These are phyloP conservation scores for Xanthorhoe spadicearia DNA, from an alignment of 2,888 invertebrate species.

Conservation along the genomic window DNA sequence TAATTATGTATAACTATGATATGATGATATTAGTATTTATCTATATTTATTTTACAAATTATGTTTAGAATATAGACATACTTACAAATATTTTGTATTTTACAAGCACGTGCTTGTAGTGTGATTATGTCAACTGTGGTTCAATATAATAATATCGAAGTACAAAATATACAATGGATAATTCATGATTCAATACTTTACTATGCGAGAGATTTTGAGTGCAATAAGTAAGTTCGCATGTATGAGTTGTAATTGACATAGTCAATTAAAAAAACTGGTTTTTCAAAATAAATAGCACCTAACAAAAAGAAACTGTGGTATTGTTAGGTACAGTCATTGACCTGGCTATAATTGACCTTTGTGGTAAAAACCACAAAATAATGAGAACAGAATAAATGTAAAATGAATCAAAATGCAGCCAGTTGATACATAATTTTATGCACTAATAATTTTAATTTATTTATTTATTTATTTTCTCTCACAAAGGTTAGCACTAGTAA, in stretches of 20 bases:
- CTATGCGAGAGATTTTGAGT: conserved; percentile 27
- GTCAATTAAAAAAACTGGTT: neutral
- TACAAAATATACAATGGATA: conserved; percentile 21
- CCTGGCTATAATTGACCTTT: no score
- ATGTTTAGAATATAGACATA: no score
- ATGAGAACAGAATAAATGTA: no score
- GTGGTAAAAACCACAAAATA: no score
- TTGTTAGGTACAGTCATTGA: no score
- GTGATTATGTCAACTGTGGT: conserved; percentile 56
- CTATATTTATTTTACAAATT: no score
- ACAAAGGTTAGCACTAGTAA: no score
- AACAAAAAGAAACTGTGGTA: no score
- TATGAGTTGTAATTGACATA: neutral
- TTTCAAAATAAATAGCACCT: neutral
- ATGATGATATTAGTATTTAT: no score
- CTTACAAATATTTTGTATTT: conserved; percentile 5
- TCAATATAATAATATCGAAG: conserved; percentile 51
- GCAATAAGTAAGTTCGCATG: conserved; percentile 10
- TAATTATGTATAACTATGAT: no score
- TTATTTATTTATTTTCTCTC: no score
- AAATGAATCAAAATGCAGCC: neutral
- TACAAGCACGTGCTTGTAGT: conserved; percentile 57
- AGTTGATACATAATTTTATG: neutral
- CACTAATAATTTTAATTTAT: no score
- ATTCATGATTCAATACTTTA: conserved; percentile 23